Base-by-base conservation (phyloP, 1,140 invertebrate genomes). In the Zaprionus taronus region DNA sequence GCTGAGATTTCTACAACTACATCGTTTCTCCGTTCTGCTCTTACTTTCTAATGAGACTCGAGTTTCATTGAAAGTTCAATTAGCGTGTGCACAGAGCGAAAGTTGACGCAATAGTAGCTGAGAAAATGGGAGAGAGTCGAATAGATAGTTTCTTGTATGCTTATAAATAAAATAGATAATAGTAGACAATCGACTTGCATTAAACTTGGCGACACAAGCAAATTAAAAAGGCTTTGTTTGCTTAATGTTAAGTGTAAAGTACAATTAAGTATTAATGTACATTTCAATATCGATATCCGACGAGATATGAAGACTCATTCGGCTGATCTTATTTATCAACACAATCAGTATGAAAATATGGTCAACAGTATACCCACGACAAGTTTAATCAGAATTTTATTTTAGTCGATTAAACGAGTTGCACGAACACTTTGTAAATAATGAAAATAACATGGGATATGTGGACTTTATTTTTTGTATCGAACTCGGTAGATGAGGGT, bases 51-150 rank as follows among this genome's bases (percentile, higher is more conserved):
- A 89, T 89, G 67, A 56, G 84, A 79, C 79, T 85, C 72, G 85
- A 79, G 81, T 81, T 90, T 85, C 81, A 89, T 84, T 84, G 84
- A 90, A 89, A 89, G 84, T 90, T 84, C 85, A 90, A 89, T 89
- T 89, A 89, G 79, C 49, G 67, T 68, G 84, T 79, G 65, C 80
- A 84, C 81, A 65, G 61, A 81, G 84, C 85, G 84, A 89, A 89
- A 89, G 84, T 79, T 90, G 66, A 70, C 31, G 77, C 71, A 75
- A 66, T 53, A 79, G 51, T 49, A 79, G 47, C 12, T 60, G 69
- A 62, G 57, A 66, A 72, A 62, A 47, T 28, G 47, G 63, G 53
- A 76, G 67, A 49, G 68, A 67, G 47, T 57, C 64, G 22, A 47
- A 28, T 26, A 64, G 41, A 61, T 47, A 20, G 62, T 64, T 64